Evolutionary conservation across 1,140 invertebrate genomes (phyloP).

Genomic region (Pantala flavescens): DNA sequence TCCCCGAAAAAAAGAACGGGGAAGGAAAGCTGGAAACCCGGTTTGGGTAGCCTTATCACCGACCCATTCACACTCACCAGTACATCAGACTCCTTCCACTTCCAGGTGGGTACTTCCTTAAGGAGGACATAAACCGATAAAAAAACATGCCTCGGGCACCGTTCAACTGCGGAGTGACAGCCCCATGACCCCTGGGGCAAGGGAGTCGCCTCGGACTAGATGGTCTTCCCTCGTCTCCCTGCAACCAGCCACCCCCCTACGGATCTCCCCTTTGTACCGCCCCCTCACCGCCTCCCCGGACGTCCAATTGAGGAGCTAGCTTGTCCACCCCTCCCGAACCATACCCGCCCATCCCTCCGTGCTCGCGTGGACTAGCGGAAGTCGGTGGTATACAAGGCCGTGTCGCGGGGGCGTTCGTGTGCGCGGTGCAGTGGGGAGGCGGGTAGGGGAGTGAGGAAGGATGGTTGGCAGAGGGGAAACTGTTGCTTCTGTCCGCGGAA

Average conservation of each 20-base stretch:
- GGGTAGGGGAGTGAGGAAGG: neutral
- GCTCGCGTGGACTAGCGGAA: neutral
- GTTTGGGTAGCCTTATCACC: too few relatives aligned
- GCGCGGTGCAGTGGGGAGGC: neutral
- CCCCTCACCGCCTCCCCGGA: neutral
- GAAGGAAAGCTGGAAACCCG: too few relatives aligned
- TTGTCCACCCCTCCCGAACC: neutral
- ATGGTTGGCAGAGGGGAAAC: neutral
- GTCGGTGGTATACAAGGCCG: neutral
- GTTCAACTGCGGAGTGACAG: neutral
- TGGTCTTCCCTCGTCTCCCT: neutral
- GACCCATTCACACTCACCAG: too few relatives aligned
- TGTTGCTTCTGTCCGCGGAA: neutral
- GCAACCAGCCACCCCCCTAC: neutral
- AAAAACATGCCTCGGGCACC: too few relatives aligned
- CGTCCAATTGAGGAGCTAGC: constrained; percentile 7
- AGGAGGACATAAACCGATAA: too few relatives aligned
- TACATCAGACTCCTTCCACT: too few relatives aligned
- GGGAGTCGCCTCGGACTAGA: neutral
- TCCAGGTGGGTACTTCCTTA: too few relatives aligned
- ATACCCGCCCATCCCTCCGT: neutral
- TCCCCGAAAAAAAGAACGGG: too few relatives aligned
- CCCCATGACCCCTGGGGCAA: neutral
- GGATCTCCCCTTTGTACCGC: neutral
- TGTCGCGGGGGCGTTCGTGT: neutral